Percentiles rank a stretch among this genome's conserved stretches.
phyloP scores from a whole-genome alignment of 2,888 invertebrate genomes.

The Stomorhina lunata region DNA sequence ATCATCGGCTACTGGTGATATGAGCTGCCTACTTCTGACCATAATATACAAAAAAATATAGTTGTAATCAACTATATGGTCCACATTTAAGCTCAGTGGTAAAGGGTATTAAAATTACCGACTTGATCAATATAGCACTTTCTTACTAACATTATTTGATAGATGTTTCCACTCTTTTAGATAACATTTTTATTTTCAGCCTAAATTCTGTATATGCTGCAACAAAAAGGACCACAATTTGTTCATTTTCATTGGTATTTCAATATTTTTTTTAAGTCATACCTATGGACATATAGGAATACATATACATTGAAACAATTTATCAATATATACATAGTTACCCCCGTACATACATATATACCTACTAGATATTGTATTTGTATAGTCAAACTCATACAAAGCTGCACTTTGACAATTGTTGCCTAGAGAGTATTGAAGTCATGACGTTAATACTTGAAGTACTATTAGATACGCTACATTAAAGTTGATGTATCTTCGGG shows the following conservation, averaged over 20 bases:
- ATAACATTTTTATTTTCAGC: background rate
- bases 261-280: slow-evolving; percentile 23
- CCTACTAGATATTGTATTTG: too few species aligned
- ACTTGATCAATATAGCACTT: too few species aligned
- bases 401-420: slow-evolving; percentile 46
- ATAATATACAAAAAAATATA: too few species aligned
- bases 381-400: background rate
- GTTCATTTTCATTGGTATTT: slow-evolving; percentile 45
- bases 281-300: background rate
- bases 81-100: too few species aligned
- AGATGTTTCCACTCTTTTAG: slow-evolving; percentile 12
- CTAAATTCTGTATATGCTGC: background rate
- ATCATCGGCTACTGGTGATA: too few species aligned
- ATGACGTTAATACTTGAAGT: slow-evolving; percentile 65
- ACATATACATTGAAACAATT: background rate
- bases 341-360: background rate
- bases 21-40: too few species aligned
- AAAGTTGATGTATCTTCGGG: slow-evolving; percentile 65
- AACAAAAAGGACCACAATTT: slow-evolving; percentile 34
- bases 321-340: slow-evolving; percentile 46
- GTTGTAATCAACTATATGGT: too few species aligned
- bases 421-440: slow-evolving; percentile 54
- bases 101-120: too few species aligned
- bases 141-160: too few species aligned
- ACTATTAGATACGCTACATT: slow-evolving; percentile 66